Evolutionary conservation across 2,113 vertebrate species (phyloP).

Genomic region (Antechinus flavipes): DNA sequence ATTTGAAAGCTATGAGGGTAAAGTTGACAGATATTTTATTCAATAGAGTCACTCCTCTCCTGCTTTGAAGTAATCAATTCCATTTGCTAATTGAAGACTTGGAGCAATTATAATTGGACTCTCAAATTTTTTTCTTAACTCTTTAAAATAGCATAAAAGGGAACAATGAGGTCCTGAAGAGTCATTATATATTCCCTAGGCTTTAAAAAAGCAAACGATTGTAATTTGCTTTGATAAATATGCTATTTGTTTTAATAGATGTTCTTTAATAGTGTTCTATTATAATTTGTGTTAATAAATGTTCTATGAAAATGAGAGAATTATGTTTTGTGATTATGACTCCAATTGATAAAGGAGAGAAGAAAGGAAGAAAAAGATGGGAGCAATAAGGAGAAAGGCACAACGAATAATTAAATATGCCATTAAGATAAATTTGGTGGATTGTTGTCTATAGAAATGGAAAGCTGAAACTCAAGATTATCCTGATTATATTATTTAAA

Average conservation of each 20-base stretch:
- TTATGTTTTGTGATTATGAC: not conserved
- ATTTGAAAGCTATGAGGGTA: not conserved
- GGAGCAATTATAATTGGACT: not conserved
- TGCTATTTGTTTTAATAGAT: not conserved
- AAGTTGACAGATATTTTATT: not conserved
- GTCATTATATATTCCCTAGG: not conserved
- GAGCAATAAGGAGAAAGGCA: not conserved
- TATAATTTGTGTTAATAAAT: not conserved
- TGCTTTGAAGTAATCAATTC: not conserved
- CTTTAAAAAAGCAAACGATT: not conserved
- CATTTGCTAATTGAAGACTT: not conserved
- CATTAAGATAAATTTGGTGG: not conserved
- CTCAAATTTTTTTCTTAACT: not conserved
- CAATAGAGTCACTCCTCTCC: not conserved
- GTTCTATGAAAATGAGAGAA: not conserved
- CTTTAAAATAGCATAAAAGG: not conserved
- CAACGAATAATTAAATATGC: not conserved
- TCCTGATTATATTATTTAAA: not conserved
- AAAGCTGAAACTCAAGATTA: not conserved
- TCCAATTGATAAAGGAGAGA: not conserved
- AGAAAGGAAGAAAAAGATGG: not conserved
- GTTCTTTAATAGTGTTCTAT: not conserved
- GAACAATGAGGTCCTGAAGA: not conserved
- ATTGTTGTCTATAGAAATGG: not conserved
- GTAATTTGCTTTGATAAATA: not conserved